Conservation (phyloP, 2,113 vertebrate species). For the Tympanuchus pallidicinctus region DNA sequence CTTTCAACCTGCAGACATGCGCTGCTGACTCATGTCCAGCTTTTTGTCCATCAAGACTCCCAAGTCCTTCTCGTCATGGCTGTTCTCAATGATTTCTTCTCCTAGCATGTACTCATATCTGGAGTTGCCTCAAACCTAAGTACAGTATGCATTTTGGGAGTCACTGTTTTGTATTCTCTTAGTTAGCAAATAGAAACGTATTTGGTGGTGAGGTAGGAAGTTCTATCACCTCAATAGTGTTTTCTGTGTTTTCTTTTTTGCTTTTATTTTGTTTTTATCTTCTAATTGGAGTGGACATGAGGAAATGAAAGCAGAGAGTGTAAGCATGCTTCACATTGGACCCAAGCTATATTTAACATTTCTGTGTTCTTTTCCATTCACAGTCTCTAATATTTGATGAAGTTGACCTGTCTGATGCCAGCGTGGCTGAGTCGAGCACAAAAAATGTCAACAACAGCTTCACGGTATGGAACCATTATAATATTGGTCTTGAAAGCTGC, state of each 20-base stretch:
- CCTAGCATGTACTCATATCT: too few relatives aligned
- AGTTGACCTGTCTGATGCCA: constrained; percentile 98
- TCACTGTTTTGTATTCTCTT: background rate
- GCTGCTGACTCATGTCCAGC: too few relatives aligned
- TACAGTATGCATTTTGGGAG: background rate
- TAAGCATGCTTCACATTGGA: background rate
- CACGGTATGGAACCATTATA: constrained; percentile 85
- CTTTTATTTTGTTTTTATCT: background rate
- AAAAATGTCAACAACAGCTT: constrained; percentile 99
- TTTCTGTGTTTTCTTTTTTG: background rate
- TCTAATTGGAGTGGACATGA: background rate
- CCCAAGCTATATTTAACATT: constrained; percentile 4
- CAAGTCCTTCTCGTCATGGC: too few relatives aligned
- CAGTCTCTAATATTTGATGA: constrained; percentile 99
- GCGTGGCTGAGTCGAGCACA: constrained; percentile 97
- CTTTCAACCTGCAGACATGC: too few relatives aligned
- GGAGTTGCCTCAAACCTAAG: too few relatives aligned
- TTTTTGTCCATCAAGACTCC: too few relatives aligned
- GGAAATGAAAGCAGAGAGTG: background rate
- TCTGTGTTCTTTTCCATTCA: constrained; percentile 68
- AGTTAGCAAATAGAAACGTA: background rate
- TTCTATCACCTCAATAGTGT: background rate
- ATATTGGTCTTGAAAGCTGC: background rate
- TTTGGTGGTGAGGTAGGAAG: background rate
- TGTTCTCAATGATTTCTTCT: too few relatives aligned